Evolutionary conservation across 2,797 vertebrate species (phyloP).

Genomic region (Gila robusta): DNA sequence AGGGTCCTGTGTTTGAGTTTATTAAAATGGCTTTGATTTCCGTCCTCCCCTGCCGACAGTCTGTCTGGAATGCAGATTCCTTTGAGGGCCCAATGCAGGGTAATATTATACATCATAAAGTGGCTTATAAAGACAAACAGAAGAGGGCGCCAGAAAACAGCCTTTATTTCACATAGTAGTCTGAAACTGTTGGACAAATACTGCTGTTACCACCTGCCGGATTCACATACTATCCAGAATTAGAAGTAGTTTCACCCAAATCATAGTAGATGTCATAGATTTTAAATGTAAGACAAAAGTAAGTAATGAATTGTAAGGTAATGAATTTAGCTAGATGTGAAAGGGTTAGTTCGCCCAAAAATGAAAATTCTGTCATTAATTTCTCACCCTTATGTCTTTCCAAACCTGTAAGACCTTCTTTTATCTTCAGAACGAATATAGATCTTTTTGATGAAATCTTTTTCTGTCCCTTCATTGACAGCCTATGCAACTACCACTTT

Average conservation of each 20-base stretch:
- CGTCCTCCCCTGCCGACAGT: background rate
- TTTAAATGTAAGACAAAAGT: background rate
- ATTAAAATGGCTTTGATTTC: background rate
- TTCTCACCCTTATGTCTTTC: background rate
- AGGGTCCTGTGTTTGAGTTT: background rate
- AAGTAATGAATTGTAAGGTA: background rate
- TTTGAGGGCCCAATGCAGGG: background rate
- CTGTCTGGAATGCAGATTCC: constrained; percentile 30
- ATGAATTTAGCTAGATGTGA: background rate
- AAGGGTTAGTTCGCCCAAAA: background rate
- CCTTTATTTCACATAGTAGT: background rate
- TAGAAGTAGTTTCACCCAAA: background rate
- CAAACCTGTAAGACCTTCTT: background rate
- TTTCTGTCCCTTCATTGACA: no score
- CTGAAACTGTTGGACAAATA: background rate
- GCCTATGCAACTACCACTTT: no score
- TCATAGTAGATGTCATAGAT: background rate
- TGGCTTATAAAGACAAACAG: background rate
- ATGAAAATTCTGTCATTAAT: background rate
- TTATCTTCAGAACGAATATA: background rate
- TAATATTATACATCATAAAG: background rate
- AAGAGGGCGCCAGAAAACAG: constrained; percentile 8
- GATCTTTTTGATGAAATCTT: background rate
- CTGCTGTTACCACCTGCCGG: background rate
- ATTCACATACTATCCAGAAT: background rate